Evolutionary conservation across 2,797 vertebrate genomes (phyloP).

Genomic region (Acipenser transmontanus): DNA sequence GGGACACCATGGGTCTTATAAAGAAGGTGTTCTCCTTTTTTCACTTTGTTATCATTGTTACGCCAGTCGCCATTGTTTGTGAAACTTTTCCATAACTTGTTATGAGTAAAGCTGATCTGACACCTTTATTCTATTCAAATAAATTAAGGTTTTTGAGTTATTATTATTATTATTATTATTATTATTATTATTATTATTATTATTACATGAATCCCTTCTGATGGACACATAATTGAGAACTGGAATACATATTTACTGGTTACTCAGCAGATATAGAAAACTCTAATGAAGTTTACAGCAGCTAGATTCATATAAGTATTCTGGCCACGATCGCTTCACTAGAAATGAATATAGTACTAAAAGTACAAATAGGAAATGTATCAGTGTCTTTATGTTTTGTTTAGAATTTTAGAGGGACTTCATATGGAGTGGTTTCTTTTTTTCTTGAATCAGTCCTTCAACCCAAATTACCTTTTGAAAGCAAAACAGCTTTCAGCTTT

Average conservation of each 20-base stretch:
- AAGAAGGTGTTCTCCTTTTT: slow-evolving; percentile 55
- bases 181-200: background rate
- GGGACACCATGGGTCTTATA: slow-evolving; percentile 49
- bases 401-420: too few relatives aligned
- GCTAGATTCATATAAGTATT: background rate
- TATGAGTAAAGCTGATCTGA: background rate
- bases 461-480: too few relatives aligned
- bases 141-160: background rate
- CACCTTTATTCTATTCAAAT: background rate
- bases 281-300: too few relatives aligned
- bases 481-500: too few relatives aligned
- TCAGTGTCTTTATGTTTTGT: too few relatives aligned
- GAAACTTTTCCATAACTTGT: background rate
- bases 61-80: slow-evolving; percentile 58
- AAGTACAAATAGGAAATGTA: too few relatives aligned
- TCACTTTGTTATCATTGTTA: slow-evolving; percentile 67
- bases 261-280: too few relatives aligned
- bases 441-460: too few relatives aligned
- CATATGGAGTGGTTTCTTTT: too few relatives aligned
- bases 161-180: background rate
- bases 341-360: too few relatives aligned
- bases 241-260: background rate
- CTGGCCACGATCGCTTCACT: too few relatives aligned
- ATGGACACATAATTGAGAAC: background rate
- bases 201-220: background rate